phyloP scores from a whole-genome alignment of 2,113 vertebrate genomes.

The Collichthys lucidus region DNA sequence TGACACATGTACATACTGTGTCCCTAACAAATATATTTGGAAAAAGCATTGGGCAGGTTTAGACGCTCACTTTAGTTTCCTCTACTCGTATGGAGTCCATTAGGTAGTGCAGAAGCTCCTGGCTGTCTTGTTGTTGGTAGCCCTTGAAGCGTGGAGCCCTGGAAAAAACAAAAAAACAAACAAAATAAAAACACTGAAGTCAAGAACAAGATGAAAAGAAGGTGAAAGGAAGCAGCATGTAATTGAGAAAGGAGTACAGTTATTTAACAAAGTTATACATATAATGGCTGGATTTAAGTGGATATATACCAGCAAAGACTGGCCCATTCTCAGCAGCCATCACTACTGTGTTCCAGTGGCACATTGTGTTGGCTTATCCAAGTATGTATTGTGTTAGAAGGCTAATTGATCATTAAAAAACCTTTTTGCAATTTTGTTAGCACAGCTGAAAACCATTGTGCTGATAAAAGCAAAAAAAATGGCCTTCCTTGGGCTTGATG shows the following conservation, averaged over 20 bases:
- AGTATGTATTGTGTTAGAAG: too few species aligned
- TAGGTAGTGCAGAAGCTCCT: constrained; percentile 96
- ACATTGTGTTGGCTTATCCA: too few species aligned
- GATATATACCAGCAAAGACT: too few species aligned
- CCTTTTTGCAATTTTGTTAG: too few species aligned
- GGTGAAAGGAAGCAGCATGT: neutral
- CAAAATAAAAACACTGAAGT: constrained; percentile 25
- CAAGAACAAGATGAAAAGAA: neutral
- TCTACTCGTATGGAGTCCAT: constrained; percentile 95
- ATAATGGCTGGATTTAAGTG: neutral
- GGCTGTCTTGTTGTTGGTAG: constrained; percentile 98
- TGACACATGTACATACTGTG: neutral
- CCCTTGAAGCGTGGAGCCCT: constrained; percentile 98
- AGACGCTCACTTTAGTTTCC: constrained; percentile 92
- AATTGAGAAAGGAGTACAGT: neutral
- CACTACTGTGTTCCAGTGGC: too few species aligned
- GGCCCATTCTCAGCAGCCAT: too few species aligned
- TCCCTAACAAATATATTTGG: neutral
- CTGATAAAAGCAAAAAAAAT: too few species aligned
- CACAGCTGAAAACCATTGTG: too few species aligned
- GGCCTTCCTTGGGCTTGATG: too few species aligned
- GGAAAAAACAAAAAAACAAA: neutral
- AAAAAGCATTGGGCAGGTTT: neutral
- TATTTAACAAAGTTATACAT: neutral
- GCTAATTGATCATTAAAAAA: too few species aligned